phyloP scores from a whole-genome alignment of 2,113 vertebrate genomes.

The Phainopepla nitens region DNA sequence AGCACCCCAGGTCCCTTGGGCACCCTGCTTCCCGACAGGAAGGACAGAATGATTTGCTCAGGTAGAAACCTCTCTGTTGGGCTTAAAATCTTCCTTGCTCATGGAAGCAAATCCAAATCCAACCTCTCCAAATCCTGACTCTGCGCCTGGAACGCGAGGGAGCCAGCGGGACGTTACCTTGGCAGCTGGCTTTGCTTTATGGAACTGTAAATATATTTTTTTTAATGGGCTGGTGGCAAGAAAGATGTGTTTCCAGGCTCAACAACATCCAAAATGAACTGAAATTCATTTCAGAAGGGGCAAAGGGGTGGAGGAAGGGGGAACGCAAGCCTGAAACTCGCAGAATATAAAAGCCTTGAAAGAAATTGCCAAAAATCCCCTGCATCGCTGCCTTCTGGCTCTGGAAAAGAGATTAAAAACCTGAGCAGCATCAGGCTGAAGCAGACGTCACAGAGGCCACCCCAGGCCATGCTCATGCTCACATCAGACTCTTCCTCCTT shows the following conservation, averaged over 20 bases:
- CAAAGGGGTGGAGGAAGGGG: neutral
- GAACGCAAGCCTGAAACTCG: neutral
- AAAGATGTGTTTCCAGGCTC: conserved; percentile 34
- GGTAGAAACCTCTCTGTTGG: neutral
- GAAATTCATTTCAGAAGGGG: conserved; percentile 32
- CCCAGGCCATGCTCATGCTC: conserved; percentile 1
- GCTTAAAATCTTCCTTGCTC: neutral
- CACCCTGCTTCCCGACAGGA: neutral
- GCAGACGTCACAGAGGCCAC: conserved; percentile 10
- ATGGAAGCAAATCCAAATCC: neutral
- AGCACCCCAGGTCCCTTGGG: neutral
- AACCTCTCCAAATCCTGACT: neutral
- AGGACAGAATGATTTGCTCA: neutral
- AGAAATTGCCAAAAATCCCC: conserved; percentile 25
- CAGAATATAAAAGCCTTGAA: conserved; percentile 34
- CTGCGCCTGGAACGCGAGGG: neutral
- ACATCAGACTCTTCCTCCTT: neutral
- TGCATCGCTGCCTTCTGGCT: conserved; percentile 36
- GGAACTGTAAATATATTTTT: conserved; percentile 57
- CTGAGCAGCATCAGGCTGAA: neutral
- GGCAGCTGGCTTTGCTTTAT: conserved; percentile 64
- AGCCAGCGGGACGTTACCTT: conserved; percentile 29
- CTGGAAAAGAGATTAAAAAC: conserved; percentile 34
- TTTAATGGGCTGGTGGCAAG: conserved; percentile 53
- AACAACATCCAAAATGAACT: conserved; percentile 43